These are phyloP conservation scores for Gymnarchus niloticus DNA, from an alignment of 2,113 vertebrate genomes.

Conservation along the genomic window DNA sequence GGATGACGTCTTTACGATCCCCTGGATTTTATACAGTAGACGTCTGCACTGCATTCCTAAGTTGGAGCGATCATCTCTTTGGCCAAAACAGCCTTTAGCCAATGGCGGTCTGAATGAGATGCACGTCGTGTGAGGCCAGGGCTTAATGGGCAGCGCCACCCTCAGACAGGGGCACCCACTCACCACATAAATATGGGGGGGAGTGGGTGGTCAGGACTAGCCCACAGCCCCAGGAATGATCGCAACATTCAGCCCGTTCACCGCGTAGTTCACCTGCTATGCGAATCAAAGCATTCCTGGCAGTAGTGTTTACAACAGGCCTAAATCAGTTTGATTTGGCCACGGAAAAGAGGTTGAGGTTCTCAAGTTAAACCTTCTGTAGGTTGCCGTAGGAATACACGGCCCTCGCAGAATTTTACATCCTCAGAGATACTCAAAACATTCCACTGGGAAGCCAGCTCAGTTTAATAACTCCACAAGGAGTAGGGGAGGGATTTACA, in stretches of 20 bases:
- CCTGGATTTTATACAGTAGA: not conserved
- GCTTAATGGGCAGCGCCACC: not conserved
- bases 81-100: not conserved
- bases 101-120: too few relatives aligned
- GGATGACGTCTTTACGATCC: not conserved
- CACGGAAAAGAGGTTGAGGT: slow-evolving; percentile 31
- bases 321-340: slow-evolving; percentile 40
- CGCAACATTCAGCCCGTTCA: too few relatives aligned
- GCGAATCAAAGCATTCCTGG: not conserved
- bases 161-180: not conserved
- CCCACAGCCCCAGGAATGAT: too few relatives aligned
- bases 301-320: slow-evolving; percentile 34
- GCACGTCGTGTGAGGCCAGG: not conserved
- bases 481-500: slow-evolving; percentile 15
- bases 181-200: not conserved
- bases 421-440: slow-evolving; percentile 39
- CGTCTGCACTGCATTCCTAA: not conserved
- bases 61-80: not conserved
- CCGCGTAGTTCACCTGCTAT: too few relatives aligned
- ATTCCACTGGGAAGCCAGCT: slow-evolving; percentile 30
- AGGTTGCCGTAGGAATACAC: slow-evolving; percentile 41
- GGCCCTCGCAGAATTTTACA: not conserved
- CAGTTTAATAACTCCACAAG: slow-evolving; percentile 30
- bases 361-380: slow-evolving; percentile 27
- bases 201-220: not conserved